Evolutionary conservation across 2,113 vertebrate genomes (phyloP).

Genomic region (Lonchura striata): DNA sequence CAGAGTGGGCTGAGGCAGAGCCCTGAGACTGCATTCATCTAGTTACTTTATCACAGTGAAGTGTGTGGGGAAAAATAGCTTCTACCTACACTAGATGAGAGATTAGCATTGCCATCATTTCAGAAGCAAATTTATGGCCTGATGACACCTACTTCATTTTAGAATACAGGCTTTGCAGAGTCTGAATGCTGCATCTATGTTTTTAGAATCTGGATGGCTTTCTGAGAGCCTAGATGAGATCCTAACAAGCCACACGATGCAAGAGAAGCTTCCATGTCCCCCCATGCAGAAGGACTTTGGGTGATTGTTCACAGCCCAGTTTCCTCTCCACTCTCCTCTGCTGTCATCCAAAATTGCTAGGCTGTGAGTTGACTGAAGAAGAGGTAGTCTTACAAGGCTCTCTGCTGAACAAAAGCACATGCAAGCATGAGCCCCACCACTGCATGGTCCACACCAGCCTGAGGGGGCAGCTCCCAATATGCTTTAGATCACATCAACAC

Average conservation of each 20-base stretch:
- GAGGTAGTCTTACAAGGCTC: neutral
- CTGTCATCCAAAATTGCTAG: neutral
- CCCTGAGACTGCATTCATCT: neutral
- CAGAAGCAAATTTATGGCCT: slow-evolving; percentile 47
- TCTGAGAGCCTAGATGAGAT: neutral
- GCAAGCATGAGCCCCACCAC: rapidly evolving
- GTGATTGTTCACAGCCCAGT: neutral
- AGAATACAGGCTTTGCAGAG: slow-evolving; percentile 11
- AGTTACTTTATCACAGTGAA: neutral
- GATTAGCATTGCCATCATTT: slow-evolving; percentile 36
- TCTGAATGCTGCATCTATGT: neutral
- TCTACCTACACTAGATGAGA: slow-evolving; percentile 22
- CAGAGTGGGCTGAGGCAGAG: neutral
- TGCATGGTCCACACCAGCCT: neutral
- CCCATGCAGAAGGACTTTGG: neutral
- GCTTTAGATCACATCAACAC: neutral
- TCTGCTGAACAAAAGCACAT: neutral
- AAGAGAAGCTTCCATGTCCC: neutral
- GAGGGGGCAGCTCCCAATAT: neutral
- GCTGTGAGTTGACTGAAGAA: neutral
- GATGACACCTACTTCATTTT: slow-evolving; percentile 28
- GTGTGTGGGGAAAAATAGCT: neutral
- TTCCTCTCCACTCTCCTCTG: neutral
- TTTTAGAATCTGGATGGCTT: neutral
- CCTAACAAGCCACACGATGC: neutral